A percentile compares a stretch with the other conserved stretches of the same genome.
phyloP scores from a whole-genome alignment of 2,113 vertebrate species.

The Hypomesus transpacificus region DNA sequence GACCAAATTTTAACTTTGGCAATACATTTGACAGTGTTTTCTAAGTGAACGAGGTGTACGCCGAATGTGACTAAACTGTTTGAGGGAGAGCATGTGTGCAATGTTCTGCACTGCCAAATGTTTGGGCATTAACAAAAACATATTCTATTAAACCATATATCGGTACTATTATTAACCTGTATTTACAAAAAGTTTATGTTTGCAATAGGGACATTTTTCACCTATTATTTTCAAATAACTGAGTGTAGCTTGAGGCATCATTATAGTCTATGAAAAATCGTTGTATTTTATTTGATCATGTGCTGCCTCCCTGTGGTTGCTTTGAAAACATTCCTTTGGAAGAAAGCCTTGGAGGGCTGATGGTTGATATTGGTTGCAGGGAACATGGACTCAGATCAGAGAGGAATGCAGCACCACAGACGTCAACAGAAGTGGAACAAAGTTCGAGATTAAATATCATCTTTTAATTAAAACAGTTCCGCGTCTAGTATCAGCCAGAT shows the following conservation, averaged over 20 bases:
- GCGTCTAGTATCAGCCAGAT: neutral
- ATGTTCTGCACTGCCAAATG: too few species aligned
- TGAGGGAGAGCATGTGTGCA: too few species aligned
- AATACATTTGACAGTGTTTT: neutral
- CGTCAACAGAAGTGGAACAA: neutral
- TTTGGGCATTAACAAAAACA: too few species aligned
- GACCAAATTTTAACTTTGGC: slow-evolving; percentile 34
- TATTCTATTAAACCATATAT: too few species aligned
- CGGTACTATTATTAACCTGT: too few species aligned
- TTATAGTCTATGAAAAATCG: neutral
- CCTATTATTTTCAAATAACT: slow-evolving; percentile 6
- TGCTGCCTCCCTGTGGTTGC: slow-evolving; percentile 67
- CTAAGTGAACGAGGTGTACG: too few species aligned
- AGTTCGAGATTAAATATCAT: too few species aligned
- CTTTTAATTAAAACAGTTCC: neutral
- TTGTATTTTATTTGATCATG: slow-evolving; percentile 26
- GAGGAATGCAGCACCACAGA: neutral
- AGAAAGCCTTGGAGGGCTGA: neutral
- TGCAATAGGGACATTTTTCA: too few species aligned
- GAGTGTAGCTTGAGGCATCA: neutral
- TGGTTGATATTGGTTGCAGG: neutral
- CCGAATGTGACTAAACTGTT: too few species aligned
- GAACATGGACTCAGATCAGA: neutral
- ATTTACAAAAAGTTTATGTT: too few species aligned
- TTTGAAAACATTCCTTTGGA: slow-evolving; percentile 6